A percentile compares a stretch with the other conserved stretches of the same genome.
These are phyloP conservation scores for Rattus rattus DNA, from an alignment of 2,113 vertebrate species.

Conservation along the genomic window DNA sequence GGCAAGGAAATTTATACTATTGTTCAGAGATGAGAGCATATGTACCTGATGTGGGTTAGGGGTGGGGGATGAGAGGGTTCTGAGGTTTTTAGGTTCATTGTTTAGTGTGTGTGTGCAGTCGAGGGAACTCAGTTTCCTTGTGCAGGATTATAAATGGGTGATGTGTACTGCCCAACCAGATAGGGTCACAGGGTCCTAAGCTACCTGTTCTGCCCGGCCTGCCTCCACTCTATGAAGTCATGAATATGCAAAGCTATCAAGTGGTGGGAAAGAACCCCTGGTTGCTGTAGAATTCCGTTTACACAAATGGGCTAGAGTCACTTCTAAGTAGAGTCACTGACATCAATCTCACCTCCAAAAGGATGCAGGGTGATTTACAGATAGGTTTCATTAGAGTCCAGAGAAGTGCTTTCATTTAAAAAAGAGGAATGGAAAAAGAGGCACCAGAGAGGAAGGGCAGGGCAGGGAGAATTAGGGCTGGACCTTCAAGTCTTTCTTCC, in stretches of 20 bases:
- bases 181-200: neutral
- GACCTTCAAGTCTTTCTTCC: neutral
- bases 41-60: no score
- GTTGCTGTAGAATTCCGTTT: neutral
- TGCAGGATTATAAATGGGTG: neutral
- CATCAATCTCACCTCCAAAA: neutral
- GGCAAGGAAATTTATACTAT: no score
- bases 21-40: neutral
- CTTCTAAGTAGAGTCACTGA: neutral
- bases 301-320: neutral
- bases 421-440: neutral
- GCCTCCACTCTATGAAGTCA: neutral
- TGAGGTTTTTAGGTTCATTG: neutral
- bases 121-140: no score
- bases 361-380: neutral
- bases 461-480: neutral
- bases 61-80: no score
- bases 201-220: neutral
- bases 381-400: neutral
- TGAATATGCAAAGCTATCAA: neutral
- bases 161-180: neutral
- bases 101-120: neutral
- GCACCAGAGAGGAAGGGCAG: slow-evolving; percentile 5
- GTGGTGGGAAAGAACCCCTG: neutral
- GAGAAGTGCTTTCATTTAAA: slow-evolving; percentile 35